Conservation (phyloP, 2,797 vertebrate species). For the Lycodopsis pacificus region DNA sequence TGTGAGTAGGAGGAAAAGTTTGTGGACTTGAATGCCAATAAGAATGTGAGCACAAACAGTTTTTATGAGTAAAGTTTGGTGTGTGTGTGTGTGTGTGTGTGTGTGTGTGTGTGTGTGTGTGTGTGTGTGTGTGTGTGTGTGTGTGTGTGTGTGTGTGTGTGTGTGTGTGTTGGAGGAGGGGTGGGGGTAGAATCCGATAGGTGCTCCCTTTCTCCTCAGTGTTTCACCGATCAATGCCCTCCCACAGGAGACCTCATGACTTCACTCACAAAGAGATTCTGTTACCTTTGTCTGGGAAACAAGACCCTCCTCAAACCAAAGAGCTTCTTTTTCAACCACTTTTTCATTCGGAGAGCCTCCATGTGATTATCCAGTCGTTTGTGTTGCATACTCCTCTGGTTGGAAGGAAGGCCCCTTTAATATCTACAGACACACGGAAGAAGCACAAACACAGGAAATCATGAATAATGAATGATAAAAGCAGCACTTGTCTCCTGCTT, state of each 20-base stretch:
- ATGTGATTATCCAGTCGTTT: constrained; percentile 61
- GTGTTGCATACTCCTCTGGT: constrained; percentile 41
- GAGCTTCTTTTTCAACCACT: constrained; percentile 56
- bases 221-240: constrained; percentile 80
- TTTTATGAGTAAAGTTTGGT: constrained; percentile 40
- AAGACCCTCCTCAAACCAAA: constrained; percentile 71
- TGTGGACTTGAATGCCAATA: constrained; percentile 50
- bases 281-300: constrained; percentile 78
- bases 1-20: constrained; percentile 48
- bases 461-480: constrained; percentile 10
- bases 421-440: background rate
- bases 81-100: background rate
- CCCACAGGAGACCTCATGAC: constrained; percentile 80
- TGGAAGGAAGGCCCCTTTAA: constrained; percentile 24
- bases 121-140: constrained; percentile 45
- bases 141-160: constrained; percentile 41
- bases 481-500: background rate
- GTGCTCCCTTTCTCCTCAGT: constrained; percentile 65
- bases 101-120: constrained; percentile 25
- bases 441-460: constrained; percentile 17
- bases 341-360: constrained; percentile 61
- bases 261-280: constrained; percentile 81
- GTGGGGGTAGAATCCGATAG: constrained; percentile 72
- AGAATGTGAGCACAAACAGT: constrained; percentile 42
- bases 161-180: constrained; percentile 34